Evolutionary conservation across 2,797 vertebrate genomes (phyloP).

Genomic region (Lagodon rhomboides): DNA sequence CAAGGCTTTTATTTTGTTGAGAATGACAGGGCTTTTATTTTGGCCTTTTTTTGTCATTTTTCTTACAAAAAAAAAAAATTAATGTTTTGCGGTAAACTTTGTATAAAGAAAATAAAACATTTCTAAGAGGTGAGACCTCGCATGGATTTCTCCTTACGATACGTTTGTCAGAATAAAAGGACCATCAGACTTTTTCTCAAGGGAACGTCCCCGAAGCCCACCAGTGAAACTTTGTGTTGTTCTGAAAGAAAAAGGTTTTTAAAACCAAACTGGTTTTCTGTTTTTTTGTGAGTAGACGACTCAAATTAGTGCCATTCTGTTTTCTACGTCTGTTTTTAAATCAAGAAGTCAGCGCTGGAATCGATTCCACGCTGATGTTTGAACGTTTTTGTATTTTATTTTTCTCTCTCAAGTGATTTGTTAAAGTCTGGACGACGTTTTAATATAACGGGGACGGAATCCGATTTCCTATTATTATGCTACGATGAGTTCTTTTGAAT

Average conservation of each 20-base stretch:
- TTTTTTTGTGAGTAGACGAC: conserved; percentile 49
- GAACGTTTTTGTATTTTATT: conserved; percentile 47
- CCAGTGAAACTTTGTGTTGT: conserved; percentile 13
- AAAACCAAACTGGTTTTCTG: conserved; percentile 18
- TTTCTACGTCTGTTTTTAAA: conserved; percentile 49
- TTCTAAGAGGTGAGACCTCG: conserved; percentile 75
- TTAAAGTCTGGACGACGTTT: conserved; percentile 26
- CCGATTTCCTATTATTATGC: conserved; percentile 12
- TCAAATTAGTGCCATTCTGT: conserved; percentile 73
- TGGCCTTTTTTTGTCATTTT: conserved; percentile 50
- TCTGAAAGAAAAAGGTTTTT: conserved; percentile 46
- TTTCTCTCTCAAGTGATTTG: conserved; percentile 29
- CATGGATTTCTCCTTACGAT: conserved; percentile 80
- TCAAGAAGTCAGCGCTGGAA: conserved; percentile 43
- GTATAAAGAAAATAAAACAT: conserved; percentile 53
- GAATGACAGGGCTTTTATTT: conserved; percentile 45
- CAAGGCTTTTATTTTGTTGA: conserved; percentile 51
- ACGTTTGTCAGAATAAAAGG: conserved; percentile 79
- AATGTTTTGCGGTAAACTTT: conserved; percentile 81
- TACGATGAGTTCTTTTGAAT: conserved; percentile 14
- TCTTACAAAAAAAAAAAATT: conserved; percentile 31
- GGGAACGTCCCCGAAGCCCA: conserved; percentile 25
- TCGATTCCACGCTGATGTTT: conserved; percentile 35
- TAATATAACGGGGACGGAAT: conserved; percentile 26
- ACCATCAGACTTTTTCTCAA: conserved; percentile 40